Percentiles rank a stretch among this genome's conserved stretches.
phyloP scores from a whole-genome alignment of 2,888 invertebrate genomes.

The Xestia ashworthii region DNA sequence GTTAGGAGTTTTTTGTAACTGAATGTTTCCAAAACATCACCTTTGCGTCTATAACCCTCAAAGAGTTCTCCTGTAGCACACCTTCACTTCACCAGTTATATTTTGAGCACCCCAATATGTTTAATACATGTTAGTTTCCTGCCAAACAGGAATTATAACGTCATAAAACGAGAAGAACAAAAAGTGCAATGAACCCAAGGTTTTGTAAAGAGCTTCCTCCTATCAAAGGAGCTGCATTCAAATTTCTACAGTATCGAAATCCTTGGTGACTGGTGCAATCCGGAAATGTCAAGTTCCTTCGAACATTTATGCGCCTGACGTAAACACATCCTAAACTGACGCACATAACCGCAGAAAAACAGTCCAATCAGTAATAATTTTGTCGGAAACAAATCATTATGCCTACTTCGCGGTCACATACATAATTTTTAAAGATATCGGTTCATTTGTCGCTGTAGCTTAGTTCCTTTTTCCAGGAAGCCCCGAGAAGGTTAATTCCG shows the following conservation, averaged over 20 bases:
- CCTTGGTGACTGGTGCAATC: neutral
- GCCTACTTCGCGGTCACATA: constrained; percentile 25
- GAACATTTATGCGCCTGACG: constrained; percentile 29
- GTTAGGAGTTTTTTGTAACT: neutral
- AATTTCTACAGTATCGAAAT: too few relatives aligned
- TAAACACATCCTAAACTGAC: constrained; percentile 33
- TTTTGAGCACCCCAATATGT: neutral
- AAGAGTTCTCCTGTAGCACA: neutral
- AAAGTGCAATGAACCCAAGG: constrained; percentile 17
- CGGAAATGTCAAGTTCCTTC: neutral
- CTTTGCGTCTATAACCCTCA: neutral
- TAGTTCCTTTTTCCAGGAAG: constrained; percentile 72
- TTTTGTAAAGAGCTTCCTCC: neutral
- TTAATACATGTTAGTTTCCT: neutral
- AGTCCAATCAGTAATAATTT: neutral
- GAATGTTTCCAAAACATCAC: neutral
- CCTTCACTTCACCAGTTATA: neutral
- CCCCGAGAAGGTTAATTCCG: constrained; percentile 78
- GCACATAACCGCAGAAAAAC: neutral
- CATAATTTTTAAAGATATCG: constrained; percentile 40
- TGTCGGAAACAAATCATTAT: constrained; percentile 23
- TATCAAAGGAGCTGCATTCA: neutral
- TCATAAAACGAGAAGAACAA: neutral
- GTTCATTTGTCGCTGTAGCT: constrained; percentile 54
- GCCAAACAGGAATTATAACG: neutral